These are phyloP conservation scores for Lycia hirtaria DNA, from an alignment of 2,888 invertebrate species.

Conservation along the genomic window DNA sequence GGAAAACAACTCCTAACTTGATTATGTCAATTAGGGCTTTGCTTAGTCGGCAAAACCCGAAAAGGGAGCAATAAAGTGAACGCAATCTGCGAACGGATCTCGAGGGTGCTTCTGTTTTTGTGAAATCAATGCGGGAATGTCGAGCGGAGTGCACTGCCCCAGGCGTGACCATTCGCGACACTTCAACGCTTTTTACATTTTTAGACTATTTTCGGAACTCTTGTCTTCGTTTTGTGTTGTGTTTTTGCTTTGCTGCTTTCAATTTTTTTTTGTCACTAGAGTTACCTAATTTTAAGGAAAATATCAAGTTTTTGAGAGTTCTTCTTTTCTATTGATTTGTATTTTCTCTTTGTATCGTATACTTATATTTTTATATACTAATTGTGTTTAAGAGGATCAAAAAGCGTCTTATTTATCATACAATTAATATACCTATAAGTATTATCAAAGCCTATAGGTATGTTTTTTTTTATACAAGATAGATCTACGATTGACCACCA, in stretches of 20 bases:
- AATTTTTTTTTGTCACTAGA: too few species aligned
- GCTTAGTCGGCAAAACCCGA: slow-evolving; percentile 49
- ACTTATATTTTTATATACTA: too few species aligned
- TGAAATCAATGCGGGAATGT: slow-evolving; percentile 62
- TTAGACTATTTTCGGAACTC: slow-evolving; percentile 19
- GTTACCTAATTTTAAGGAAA: too few species aligned
- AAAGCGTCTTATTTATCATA: too few species aligned
- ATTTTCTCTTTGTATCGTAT: too few species aligned
- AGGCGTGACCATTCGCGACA: slow-evolving; percentile 12
- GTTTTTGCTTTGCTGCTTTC: background rate
- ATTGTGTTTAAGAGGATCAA: too few species aligned
- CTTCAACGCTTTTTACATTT: slow-evolving; percentile 23
- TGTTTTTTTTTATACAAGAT: too few species aligned
- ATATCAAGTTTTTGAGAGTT: too few species aligned
- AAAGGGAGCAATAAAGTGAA: slow-evolving; percentile 56
- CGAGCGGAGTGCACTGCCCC: slow-evolving; percentile 27
- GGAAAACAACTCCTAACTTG: slow-evolving; percentile 28
- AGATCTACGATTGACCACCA: too few species aligned
- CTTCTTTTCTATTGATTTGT: too few species aligned
- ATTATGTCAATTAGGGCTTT: slow-evolving; percentile 39
- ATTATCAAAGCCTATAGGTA: too few species aligned
- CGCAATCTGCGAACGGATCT: slow-evolving; percentile 60
- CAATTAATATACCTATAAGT: too few species aligned
- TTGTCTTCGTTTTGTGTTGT: slow-evolving; percentile 6
- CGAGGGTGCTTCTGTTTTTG: slow-evolving; percentile 61